Base-by-base conservation (phyloP, 2,888 invertebrate species). In the Spialia ferax region DNA sequence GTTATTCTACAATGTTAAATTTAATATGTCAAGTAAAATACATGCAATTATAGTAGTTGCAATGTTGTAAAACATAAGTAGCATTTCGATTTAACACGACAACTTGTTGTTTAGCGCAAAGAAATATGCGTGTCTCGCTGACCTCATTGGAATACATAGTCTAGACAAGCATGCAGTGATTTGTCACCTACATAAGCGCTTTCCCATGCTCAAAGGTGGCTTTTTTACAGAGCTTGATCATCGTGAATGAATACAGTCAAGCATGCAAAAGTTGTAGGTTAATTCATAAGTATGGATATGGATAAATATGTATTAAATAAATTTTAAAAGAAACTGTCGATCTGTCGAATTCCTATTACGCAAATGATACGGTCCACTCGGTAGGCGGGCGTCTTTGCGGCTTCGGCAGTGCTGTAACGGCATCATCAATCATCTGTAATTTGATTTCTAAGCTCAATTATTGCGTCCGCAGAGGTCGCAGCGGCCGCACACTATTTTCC, bases 381-480 rank as follows among this genome's bases (percentile, higher is more conserved):
- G 78, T 83, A 79, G 83, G 74, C 77, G 74, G 78, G 85, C 86
- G 87, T 87, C 89, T 86, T 87, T 90, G 91, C 87, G 86, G 89
- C 90, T 87, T 82, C 84, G 82, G 85, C 89, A 89, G 91, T 91
- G 91, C 90, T 74, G 85, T 91, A 93, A 93, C 93, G 93, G 93
- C 85, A 92, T 91, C 91, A 89, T 93, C 93, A 92, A 93, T 93
- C 93, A 89, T 92, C 91, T 87, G 88, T 93, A 92, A 93, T 93
- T 93, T 92, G 93, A 93, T 93, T 93, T 93, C 92, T 93, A 92
- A 91, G 90, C 91, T 92, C 93, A 93, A 93, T 93, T 93, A 93
- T 93, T 93, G 87, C 91, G 89, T 91, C 87, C 88, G 87, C 88
- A 85, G 90, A 91, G 91, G 89, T 92, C 92, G 91, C 78, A 77